Evolutionary conservation across 2,797 vertebrate genomes (phyloP).

Genomic region (Tympanoctomys barrerae): DNA sequence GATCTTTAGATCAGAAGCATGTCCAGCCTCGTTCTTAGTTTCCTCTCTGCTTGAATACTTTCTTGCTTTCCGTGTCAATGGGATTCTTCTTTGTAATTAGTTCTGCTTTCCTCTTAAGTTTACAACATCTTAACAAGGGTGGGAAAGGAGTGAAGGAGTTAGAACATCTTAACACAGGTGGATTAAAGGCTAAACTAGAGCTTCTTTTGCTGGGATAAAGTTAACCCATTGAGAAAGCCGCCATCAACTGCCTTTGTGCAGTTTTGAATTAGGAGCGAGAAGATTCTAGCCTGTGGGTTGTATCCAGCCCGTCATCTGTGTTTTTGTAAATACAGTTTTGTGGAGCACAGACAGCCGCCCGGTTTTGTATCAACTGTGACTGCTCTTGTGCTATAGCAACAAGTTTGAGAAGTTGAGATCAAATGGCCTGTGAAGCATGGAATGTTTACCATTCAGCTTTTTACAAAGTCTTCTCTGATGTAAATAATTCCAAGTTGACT

Average conservation of each 20-base stretch:
- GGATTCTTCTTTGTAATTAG: too few relatives aligned
- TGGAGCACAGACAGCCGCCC: neutral
- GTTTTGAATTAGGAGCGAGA: neutral
- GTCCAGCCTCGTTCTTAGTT: too few relatives aligned
- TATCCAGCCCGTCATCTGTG: neutral
- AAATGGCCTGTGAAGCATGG: neutral
- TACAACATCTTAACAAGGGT: too few relatives aligned
- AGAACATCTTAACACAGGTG: too few relatives aligned
- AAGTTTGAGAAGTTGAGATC: neutral
- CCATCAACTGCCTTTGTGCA: neutral
- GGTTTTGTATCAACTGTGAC: neutral
- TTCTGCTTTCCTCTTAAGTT: too few relatives aligned
- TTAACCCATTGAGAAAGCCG: too few relatives aligned
- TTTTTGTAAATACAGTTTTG: neutral
- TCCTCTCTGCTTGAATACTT: too few relatives aligned
- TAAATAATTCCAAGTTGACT: slow-evolving; percentile 26
- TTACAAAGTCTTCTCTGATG: neutral
- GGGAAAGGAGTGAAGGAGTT: too few relatives aligned
- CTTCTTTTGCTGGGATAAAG: too few relatives aligned
- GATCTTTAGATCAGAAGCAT: too few relatives aligned
- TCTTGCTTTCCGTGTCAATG: too few relatives aligned
- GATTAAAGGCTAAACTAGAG: too few relatives aligned
- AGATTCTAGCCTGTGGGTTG: neutral
- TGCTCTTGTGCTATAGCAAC: neutral
- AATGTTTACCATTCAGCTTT: neutral